Base-by-base conservation (phyloP, 2,113 vertebrate species). In the Columbina picui region DNA sequence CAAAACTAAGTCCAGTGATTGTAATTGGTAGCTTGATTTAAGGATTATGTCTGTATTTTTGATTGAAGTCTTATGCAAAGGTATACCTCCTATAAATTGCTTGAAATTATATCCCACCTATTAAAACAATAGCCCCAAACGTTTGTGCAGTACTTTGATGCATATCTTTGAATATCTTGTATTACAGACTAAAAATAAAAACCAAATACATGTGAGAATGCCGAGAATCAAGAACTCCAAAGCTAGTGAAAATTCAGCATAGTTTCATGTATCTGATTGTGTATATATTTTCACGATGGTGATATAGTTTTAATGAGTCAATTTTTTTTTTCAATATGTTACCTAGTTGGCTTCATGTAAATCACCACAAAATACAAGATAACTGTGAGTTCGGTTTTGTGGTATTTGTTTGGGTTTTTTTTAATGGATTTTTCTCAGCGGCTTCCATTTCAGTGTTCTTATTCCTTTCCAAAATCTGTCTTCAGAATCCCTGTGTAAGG, bases 311-410 rank as follows among this genome's bases (percentile, higher is more conserved):
- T n/a, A 73, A 26, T 61, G 1, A 43, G 43, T 2, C 3, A 34
- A 25, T 57, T 84, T 8, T 12, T 70, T 2, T 23, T 94, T 76
- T 21, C 14, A 6, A 47, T 23, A 25, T 55, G 25, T 41, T 57
- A 38, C 17, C 23, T 63, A 29, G 6, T 25, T 45, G 13, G 1
- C 5, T 68, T 86, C 39, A 57, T 38, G 52, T 23, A 60, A 95
- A 84, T 3, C 15, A 65, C 7, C 6, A 59, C 4, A 81, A 91
- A 90, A 64, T 55, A 43, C 9, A 29, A 36, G 18, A 52, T 30
- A 63, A 47, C 4, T 30, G 36, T 36, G 26, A 22, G 1, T 63
- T 43, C 14, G 12, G 0, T 1, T 0, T 81, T 73, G 16, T 36
- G 9, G 5, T 52, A 4, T 23, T 74, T 60, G 7, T 4, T 69